Conservation (phyloP, 2,797 vertebrate species). For the Catamblyrhynchus diadema region DNA sequence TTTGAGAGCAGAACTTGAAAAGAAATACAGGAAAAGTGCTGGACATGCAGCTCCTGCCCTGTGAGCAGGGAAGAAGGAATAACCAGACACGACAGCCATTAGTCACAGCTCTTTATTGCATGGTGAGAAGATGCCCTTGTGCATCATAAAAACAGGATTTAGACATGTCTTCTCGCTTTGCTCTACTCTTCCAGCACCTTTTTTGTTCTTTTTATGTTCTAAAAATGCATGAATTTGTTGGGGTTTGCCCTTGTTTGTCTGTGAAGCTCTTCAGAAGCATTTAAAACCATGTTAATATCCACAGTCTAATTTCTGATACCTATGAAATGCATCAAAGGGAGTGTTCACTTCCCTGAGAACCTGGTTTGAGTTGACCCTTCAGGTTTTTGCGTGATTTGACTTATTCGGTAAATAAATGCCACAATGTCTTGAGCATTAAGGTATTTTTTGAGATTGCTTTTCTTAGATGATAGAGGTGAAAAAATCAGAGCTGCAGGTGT, state of each 20-base stretch:
- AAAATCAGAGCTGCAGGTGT: not conserved
- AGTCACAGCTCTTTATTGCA: not conserved
- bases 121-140: not conserved
- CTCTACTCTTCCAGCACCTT: not conserved
- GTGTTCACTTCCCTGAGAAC: rapidly evolving
- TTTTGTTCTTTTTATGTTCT: not conserved
- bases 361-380: not conserved
- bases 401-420: not conserved
- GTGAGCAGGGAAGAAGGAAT: not conserved
- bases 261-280: not conserved
- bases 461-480: not conserved
- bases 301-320: not conserved
- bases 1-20: not conserved
- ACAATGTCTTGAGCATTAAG: not conserved
- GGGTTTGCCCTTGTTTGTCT: not conserved
- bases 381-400: not conserved
- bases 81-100: not conserved
- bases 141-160: not conserved
- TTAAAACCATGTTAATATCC: not conserved
- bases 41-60: not conserved
- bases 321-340: not conserved
- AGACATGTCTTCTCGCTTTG: not conserved
- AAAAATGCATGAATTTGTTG: not conserved
- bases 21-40: not conserved
- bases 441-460: not conserved